Conservation (phyloP, 2,113 vertebrate species). For the Hemibagrus wyckioides region DNA sequence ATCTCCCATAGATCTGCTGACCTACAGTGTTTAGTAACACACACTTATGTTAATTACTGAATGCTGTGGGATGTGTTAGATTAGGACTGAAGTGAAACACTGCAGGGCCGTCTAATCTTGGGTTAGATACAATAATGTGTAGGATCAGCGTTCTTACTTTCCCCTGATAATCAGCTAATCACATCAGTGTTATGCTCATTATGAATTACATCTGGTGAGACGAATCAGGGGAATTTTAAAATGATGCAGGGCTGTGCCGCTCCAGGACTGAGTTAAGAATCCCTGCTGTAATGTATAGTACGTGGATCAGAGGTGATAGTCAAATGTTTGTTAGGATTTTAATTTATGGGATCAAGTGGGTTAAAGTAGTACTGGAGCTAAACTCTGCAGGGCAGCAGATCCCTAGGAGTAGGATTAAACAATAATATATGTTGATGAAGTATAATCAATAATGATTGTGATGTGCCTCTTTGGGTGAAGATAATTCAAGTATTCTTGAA, state of each 20-base stretch:
- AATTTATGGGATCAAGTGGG: background rate
- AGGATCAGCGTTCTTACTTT: background rate
- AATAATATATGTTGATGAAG: background rate
- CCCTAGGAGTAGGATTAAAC: background rate
- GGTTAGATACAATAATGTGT: background rate
- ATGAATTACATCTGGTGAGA: background rate
- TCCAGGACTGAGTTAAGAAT: background rate
- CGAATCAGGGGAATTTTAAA: background rate
- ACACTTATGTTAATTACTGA: background rate
- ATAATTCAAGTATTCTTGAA: background rate
- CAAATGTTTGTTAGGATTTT: background rate
- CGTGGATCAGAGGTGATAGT: background rate
- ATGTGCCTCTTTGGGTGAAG: background rate
- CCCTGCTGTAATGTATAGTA: background rate
- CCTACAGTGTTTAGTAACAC: background rate
- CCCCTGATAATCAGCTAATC: constrained; percentile 17
- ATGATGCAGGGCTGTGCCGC: background rate
- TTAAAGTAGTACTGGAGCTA: background rate
- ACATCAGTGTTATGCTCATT: background rate
- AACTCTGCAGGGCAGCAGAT: background rate
- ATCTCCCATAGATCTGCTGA: background rate
- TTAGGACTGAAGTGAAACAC: background rate
- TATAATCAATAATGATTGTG: background rate
- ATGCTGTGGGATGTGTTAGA: background rate
- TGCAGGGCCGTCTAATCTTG: background rate